Evolutionary conservation across 2,797 vertebrate genomes (phyloP), one percentile per base, ranked within the genome.

Genomic region (Philypnodon macrostomus): DNA sequence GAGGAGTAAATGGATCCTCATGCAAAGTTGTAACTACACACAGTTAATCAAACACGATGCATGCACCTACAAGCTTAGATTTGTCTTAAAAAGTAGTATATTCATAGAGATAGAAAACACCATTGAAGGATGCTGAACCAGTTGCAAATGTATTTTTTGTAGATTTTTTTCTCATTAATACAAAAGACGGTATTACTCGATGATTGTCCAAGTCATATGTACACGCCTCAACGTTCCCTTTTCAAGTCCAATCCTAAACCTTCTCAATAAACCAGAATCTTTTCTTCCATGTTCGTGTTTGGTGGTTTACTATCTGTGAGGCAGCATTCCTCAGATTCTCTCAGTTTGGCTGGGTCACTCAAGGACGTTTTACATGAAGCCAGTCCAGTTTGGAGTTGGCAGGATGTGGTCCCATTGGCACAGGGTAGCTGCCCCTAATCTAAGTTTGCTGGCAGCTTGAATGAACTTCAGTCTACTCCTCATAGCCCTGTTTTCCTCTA

Each of bases 31-130:
- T 23, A 5, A 47, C 34, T 39, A 63, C 66, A 51, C 48, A 67
- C 36, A 56, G 36, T 30, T 66, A 41, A 21, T 71, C 63, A 55
- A 67, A 59, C 61, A 71, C 69, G 51, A 67, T 47, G 52, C 81
- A 80, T 77, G 73, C 77, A 59, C 53, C 48, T 58, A 66, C 59
- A 42, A 59, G 63, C 42, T 5, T 16, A 11, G 16, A 40, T 19
- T 39, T 24, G 11, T 58, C n/a, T n/a, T 48, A 36, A 33, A 66
- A 77, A 65, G n/a, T n/a, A n/a, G n/a, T n/a, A n/a, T n/a, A n/a
- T n/a, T n/a, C n/a, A n/a, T n/a, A n/a, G 33, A 67, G 36, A 51
- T 56, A 48, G 38, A 57, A 67, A 67, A 53, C 23, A 21, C 31
- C 1, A 13, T 16, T 13, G 17, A 19, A 36, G 1, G 13, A 24